A percentile compares a stretch with the other conserved stretches of the same genome.
Conservation (phyloP, 2,797 vertebrate genomes). For the Oreochromis grahami region DNA sequence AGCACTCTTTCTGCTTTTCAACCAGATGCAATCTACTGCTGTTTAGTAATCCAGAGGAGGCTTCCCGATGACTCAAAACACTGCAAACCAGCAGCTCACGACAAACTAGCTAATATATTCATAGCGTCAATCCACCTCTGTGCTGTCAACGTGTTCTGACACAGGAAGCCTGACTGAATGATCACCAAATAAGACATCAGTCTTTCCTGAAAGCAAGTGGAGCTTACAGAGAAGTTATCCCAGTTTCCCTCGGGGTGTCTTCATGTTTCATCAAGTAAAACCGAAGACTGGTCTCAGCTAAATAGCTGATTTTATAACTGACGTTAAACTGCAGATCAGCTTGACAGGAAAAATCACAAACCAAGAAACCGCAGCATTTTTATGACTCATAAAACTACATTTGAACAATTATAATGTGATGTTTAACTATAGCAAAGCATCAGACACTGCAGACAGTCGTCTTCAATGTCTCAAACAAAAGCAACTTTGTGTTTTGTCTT, state of each 20-base stretch:
- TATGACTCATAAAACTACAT: background rate
- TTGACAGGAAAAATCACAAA: background rate
- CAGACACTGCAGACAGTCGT: background rate
- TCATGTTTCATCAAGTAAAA: constrained; percentile 19
- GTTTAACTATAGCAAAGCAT: background rate
- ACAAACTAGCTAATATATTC: constrained; percentile 15
- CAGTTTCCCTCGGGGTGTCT: background rate
- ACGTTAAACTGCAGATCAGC: constrained; percentile 1
- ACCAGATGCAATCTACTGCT: constrained; percentile 22
- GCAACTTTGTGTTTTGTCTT: background rate
- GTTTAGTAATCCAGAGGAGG: constrained; percentile 37
- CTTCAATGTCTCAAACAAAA: background rate
- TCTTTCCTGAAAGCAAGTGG: background rate
- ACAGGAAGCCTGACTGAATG: background rate
- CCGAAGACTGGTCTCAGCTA: background rate
- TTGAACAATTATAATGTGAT: background rate
- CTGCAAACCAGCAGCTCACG: constrained; percentile 13
- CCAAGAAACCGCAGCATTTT: background rate
- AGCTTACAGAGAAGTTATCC: background rate
- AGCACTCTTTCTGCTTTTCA: constrained; percentile 24
- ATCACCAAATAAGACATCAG: background rate
- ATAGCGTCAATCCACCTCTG: constrained; percentile 2
- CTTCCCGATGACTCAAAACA: constrained; percentile 47
- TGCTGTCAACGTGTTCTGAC: background rate
- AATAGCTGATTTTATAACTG: background rate